phyloP scores from a whole-genome alignment of 2,888 invertebrate genomes.

The Hymenopus coronatus region DNA sequence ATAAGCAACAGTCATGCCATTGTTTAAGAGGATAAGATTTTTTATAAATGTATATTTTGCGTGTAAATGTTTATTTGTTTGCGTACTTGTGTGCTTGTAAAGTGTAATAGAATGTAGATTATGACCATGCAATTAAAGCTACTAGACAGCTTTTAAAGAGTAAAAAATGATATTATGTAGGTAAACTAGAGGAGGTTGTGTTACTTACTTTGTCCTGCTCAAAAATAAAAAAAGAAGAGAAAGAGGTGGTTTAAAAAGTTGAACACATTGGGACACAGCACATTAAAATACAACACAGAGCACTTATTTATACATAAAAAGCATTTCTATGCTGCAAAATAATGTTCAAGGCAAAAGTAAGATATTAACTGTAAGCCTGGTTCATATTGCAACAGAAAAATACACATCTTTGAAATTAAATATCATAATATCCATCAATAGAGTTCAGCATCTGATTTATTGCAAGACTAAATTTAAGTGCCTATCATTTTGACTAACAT shows the following conservation, averaged over 20 bases:
- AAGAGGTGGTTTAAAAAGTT: conserved; percentile 35
- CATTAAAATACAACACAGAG: conserved; percentile 19
- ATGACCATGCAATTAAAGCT: not conserved
- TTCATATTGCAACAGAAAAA: not conserved
- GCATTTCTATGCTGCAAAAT: not conserved
- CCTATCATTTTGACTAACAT: not conserved
- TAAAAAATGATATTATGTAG: not conserved
- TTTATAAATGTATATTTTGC: not conserved
- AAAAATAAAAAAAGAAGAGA: conserved; percentile 37
- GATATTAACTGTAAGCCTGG: not conserved
- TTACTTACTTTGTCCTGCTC: conserved; percentile 40
- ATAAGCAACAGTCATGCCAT: not conserved
- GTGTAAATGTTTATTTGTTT: not conserved
- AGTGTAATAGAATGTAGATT: not conserved
- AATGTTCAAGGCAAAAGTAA: not conserved
- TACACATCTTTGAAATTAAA: not conserved
- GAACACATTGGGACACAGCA: conserved; percentile 28
- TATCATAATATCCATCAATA: not conserved
- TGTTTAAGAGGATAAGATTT: not conserved
- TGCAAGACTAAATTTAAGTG: not conserved
- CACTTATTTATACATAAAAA: not conserved
- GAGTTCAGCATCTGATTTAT: not conserved
- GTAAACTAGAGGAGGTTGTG: not conserved
- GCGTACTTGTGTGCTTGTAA: not conserved
- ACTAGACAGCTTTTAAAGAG: not conserved